Conservation (phyloP, 2,113 vertebrate genomes). For the Anhinga anhinga region DNA sequence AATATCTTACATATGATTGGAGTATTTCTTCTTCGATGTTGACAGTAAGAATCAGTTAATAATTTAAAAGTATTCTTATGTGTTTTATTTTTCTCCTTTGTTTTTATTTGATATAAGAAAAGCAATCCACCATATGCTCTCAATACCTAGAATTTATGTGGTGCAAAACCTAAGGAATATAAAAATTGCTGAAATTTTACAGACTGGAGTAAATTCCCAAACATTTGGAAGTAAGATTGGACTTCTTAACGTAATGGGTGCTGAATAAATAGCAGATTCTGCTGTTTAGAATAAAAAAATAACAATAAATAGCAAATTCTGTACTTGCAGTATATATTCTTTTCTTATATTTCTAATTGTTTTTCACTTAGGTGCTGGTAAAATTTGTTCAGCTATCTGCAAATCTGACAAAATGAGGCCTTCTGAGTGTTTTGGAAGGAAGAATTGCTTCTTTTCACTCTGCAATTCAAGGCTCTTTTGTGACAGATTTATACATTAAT, state of each 20-base stretch:
- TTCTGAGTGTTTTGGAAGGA: neutral
- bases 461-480: neutral
- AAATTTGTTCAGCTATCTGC: slow-evolving; percentile 18
- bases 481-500: neutral
- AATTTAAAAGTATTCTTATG: neutral
- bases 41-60: neutral
- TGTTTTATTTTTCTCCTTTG: neutral
- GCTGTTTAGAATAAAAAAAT: neutral
- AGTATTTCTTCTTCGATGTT: neutral
- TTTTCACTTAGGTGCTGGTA: neutral
- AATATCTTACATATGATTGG: neutral
- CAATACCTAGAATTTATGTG: neutral
- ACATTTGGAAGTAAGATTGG: neutral
- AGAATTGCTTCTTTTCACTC: neutral
- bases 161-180: neutral
- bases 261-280: neutral
- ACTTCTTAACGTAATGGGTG: neutral
- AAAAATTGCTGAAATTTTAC: neutral
- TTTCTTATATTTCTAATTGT: neutral
- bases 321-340: neutral
- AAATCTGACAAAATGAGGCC: neutral
- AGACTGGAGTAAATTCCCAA: neutral
- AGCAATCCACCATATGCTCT: neutral
- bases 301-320: neutral
- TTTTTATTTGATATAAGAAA: neutral